Percentiles rank a stretch among this genome's conserved stretches.
phyloP scores from a whole-genome alignment of 2,888 invertebrate species.

The Campoplex capitator region DNA sequence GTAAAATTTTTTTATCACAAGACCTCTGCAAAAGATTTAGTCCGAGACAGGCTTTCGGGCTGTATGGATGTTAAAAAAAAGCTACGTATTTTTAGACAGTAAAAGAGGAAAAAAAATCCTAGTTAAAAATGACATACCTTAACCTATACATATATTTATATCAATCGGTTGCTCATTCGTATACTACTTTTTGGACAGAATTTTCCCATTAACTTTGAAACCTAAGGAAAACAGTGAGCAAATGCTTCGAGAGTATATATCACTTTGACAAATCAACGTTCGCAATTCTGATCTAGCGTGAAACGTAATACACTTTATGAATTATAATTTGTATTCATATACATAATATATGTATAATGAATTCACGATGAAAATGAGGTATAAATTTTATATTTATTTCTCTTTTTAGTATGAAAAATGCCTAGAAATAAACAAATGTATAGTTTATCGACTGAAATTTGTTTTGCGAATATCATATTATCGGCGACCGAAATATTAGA shows the following conservation, averaged over 20 bases:
- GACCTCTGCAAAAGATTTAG: not conserved
- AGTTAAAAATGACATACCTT: slow-evolving; percentile 7
- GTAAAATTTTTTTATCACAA: not conserved
- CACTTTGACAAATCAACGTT: slow-evolving; percentile 59
- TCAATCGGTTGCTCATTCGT: slow-evolving; percentile 32
- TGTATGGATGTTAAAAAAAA: not conserved
- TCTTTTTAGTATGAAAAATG: slow-evolving; percentile 3
- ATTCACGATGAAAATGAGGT: slow-evolving; percentile 37
- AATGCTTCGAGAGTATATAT: slow-evolving; percentile 60
- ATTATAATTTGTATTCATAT: slow-evolving; percentile 2
- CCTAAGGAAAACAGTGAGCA: slow-evolving; percentile 63
- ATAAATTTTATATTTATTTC: slow-evolving; percentile 28
- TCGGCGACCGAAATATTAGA: not conserved
- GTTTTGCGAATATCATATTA: not conserved
- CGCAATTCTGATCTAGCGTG: slow-evolving; percentile 61
- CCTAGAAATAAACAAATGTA: not conserved
- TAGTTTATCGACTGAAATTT: slow-evolving; percentile 3
- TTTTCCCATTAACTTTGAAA: slow-evolving; percentile 42
- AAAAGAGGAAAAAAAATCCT: slow-evolving; percentile 11
- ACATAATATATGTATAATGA: slow-evolving; percentile 26
- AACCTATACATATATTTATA: not conserved
- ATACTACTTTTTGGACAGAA: slow-evolving; percentile 57
- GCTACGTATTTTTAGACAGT: slow-evolving; percentile 28
- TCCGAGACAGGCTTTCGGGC: not conserved
- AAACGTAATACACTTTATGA: slow-evolving; percentile 16